Conservation (phyloP, 2,888 invertebrate genomes). For the Hemithea aestivaria region DNA sequence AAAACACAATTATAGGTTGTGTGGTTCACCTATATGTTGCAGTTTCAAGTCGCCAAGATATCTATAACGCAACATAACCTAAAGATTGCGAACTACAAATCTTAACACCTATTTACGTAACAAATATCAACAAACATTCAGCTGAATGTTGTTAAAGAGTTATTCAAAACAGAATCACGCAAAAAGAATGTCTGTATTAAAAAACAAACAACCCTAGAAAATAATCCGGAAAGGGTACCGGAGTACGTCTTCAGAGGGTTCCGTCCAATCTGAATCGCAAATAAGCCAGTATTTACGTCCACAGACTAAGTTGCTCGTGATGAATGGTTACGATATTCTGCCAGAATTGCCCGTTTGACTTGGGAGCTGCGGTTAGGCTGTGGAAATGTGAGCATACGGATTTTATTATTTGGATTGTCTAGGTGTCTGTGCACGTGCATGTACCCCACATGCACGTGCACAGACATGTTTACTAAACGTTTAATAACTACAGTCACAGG, state of each 20-base stretch:
- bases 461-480: too few species aligned
- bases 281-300: constrained; percentile 31
- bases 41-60: too few species aligned
- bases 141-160: too few species aligned
- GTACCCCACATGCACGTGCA: too few species aligned
- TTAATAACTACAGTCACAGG: too few species aligned
- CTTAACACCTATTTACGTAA: too few species aligned
- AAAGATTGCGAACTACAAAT: too few species aligned
- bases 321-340: constrained; percentile 18
- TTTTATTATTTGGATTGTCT: constrained; percentile 3
- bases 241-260: constrained; percentile 18
- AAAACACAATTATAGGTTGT: too few species aligned
- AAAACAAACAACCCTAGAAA: constrained; percentile 21
- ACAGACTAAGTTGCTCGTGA: constrained; percentile 21
- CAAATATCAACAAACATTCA: too few species aligned
- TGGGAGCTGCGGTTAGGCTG: constrained; percentile 5
- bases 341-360: constrained; percentile 14
- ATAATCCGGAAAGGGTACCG: constrained; percentile 30
- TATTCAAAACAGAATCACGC: too few species aligned
- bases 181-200: not conserved
- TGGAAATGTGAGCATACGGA: constrained; percentile 2
- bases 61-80: too few species aligned
- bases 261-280: constrained; percentile 39
- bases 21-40: too few species aligned
- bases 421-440: not conserved